These are phyloP conservation scores for Chrysomela aeneicollis DNA, from an alignment of 2,888 invertebrate species.

Conservation along the genomic window DNA sequence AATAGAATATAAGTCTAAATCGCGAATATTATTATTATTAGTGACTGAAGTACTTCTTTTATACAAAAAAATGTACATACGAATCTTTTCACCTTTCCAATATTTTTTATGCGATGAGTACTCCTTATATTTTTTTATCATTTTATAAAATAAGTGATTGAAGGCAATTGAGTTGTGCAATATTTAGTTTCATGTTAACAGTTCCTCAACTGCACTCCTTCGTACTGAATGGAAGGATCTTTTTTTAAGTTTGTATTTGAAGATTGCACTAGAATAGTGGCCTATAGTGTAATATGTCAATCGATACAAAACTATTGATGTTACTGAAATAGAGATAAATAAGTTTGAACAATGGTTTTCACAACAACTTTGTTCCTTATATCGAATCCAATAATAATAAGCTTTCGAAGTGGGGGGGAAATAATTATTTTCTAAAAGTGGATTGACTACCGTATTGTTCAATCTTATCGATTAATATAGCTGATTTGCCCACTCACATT, in stretches of 20 bases:
- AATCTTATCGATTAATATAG: slow-evolving; percentile 9
- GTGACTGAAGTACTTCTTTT: slow-evolving; percentile 39
- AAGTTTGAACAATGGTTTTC: slow-evolving; percentile 1
- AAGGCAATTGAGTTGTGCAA: slow-evolving; percentile 42
- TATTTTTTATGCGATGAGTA: slow-evolving; percentile 8
- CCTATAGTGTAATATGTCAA: slow-evolving; percentile 34
- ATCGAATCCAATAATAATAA: too few species aligned
- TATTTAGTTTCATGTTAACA: slow-evolving; percentile 33
- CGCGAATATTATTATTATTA: slow-evolving; percentile 25
- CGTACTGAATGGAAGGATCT: slow-evolving; percentile 46
- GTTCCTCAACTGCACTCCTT: slow-evolving; percentile 34
- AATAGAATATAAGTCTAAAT: slow-evolving; percentile 51
- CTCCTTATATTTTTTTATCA: slow-evolving; percentile 8
- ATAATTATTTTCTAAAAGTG: neutral
- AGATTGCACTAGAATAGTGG: slow-evolving; percentile 40
- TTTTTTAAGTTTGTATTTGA: slow-evolving; percentile 43
- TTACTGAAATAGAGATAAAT: slow-evolving; percentile 8
- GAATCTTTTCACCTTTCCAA: slow-evolving; percentile 26
- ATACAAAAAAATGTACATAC: slow-evolving; percentile 36
- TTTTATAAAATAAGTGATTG: slow-evolving; percentile 30
- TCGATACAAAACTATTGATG: slow-evolving; percentile 30
- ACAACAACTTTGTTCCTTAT: neutral
- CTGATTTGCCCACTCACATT: slow-evolving; percentile 53
- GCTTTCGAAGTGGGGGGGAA: neutral
- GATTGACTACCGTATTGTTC: slow-evolving; percentile 5